Evolutionary conservation across 2,797 vertebrate species (phyloP).

Genomic region (Acipenser transmontanus): DNA sequence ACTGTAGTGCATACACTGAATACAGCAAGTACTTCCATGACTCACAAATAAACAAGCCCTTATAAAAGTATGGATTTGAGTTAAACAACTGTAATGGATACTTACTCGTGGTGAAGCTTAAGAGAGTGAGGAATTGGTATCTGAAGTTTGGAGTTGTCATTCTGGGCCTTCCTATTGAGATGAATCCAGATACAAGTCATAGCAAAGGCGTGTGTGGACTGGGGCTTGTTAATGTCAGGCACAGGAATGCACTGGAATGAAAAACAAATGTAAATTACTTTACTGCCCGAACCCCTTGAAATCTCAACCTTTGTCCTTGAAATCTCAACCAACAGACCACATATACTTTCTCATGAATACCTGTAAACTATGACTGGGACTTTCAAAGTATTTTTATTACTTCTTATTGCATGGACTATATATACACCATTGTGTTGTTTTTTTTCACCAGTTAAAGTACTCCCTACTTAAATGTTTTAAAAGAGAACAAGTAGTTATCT

Average conservation of each 20-base stretch:
- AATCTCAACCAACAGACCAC: no score
- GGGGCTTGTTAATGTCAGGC: slow-evolving; percentile 96
- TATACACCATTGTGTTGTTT: background rate
- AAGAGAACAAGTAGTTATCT: background rate
- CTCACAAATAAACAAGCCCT: no score
- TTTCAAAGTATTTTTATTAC: no score
- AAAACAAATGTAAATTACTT: background rate
- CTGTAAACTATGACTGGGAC: no score
- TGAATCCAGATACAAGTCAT: slow-evolving; percentile 99
- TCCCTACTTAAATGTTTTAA: background rate
- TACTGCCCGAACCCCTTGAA: no score
- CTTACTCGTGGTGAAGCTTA: slow-evolving; percentile 93
- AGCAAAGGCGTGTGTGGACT: slow-evolving; percentile 95
- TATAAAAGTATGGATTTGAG: no score
- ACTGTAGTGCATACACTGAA: no score
- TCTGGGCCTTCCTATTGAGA: slow-evolving; percentile 95
- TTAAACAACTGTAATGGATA: slow-evolving; percentile 8
- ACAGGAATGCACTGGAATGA: slow-evolving; percentile 88
- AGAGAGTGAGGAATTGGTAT: slow-evolving; percentile 97
- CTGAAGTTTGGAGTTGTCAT: slow-evolving; percentile 89
- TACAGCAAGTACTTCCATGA: no score
- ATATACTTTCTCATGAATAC: no score
- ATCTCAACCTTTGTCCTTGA: no score
- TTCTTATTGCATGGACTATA: no score
- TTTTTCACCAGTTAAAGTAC: background rate